Percentiles rank a stretch among this genome's conserved stretches.
Evolutionary conservation across 2,113 vertebrate genomes (phyloP).

Genomic region (Parus major): DNA sequence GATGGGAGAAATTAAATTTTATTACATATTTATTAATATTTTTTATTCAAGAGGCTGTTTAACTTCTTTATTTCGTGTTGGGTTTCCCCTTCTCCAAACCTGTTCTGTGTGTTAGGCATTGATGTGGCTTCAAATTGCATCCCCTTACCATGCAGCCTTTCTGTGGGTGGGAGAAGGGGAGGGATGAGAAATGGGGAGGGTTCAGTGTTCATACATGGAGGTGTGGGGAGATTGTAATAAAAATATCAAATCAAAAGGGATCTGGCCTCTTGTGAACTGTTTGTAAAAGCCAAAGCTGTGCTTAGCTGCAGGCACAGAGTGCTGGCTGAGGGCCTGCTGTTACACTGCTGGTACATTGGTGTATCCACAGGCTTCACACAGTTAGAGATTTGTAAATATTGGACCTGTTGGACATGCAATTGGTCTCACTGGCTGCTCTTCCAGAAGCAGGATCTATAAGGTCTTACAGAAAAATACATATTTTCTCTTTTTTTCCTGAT

Average conservation of each 20-base stretch:
- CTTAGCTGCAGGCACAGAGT: background rate
- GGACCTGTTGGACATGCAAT: background rate
- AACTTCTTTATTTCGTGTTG: background rate
- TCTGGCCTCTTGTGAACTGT: slow-evolving; percentile 45
- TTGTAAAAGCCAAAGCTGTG: slow-evolving; percentile 15
- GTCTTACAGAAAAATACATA: background rate
- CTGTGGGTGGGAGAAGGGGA: background rate
- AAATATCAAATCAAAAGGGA: slow-evolving; percentile 42
- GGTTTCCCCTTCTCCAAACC: background rate
- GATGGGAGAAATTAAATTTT: background rate
- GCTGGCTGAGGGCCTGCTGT: background rate
- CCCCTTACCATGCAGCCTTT: background rate
- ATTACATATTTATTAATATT: slow-evolving; percentile 40
- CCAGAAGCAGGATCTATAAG: background rate
- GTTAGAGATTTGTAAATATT: background rate
- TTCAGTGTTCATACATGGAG: slow-evolving; percentile 40
- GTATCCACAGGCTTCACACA: background rate
- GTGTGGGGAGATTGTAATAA: slow-evolving; percentile 57
- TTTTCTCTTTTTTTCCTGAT: background rate
- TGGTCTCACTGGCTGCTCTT: background rate
- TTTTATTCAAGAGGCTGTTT: background rate
- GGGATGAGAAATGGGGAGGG: background rate
- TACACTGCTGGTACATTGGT: background rate
- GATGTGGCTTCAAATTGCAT: slow-evolving; percentile 32
- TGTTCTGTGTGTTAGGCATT: slow-evolving; percentile 18